phyloP scores from a whole-genome alignment of 1,140 invertebrate genomes.

The Megathymus violae region DNA sequence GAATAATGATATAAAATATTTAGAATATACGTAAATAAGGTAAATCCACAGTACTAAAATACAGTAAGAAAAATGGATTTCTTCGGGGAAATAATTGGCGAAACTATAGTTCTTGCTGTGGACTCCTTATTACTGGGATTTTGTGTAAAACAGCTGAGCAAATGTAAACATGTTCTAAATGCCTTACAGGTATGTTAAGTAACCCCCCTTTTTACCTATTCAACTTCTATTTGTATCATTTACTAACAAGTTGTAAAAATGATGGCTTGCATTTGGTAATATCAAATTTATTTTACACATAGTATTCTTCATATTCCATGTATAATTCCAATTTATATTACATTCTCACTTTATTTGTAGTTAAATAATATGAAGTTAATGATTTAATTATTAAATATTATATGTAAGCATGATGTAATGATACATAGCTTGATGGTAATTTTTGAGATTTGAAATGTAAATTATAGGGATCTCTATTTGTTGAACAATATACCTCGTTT shows the following conservation, averaged over 20 bases:
- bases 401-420: too few relatives aligned
- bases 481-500: too few relatives aligned
- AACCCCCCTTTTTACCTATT: background rate
- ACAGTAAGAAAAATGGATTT: slow-evolving; percentile 67
- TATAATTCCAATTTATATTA: too few relatives aligned
- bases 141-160: slow-evolving; percentile 88
- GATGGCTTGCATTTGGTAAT: too few relatives aligned
- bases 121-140: slow-evolving; percentile 88
- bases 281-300: too few relatives aligned
- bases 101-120: slow-evolving; percentile 88
- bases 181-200: slow-evolving; percentile 85
- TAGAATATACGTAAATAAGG: background rate
- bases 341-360: too few relatives aligned
- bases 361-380: too few relatives aligned
- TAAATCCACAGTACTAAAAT: background rate
- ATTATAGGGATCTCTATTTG: too few relatives aligned
- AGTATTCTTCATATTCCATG: background rate
- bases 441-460: too few relatives aligned
- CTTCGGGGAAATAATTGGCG: slow-evolving; percentile 81
- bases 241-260: background rate
- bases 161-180: slow-evolving; percentile 87
- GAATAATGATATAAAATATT: slow-evolving; percentile 6
- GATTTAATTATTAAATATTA: too few relatives aligned
- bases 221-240: background rate
- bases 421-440: too few relatives aligned